Percentiles rank a stretch among this genome's conserved stretches.
These are phyloP conservation scores for Eospalax fontanierii DNA, from an alignment of 2,797 vertebrate species.

Conservation along the genomic window DNA sequence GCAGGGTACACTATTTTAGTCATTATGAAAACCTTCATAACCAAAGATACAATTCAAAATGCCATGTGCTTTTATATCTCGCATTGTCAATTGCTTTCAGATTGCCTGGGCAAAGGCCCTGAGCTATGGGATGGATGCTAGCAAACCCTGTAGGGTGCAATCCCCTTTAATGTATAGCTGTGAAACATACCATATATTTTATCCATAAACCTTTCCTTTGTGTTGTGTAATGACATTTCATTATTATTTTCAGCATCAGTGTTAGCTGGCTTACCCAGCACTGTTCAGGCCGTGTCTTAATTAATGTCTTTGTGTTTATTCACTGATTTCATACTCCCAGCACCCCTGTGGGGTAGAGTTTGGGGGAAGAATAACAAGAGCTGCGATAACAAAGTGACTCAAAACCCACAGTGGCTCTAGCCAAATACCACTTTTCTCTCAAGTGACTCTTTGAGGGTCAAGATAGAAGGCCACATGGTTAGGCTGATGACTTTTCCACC, in stretches of 20 bases:
- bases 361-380: not conserved
- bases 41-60: not conserved
- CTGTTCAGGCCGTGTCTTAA: not conserved
- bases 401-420: accelerated
- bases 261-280: not conserved
- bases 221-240: too few relatives aligned
- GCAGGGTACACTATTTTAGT: slow-evolving; percentile 4
- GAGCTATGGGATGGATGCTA: not conserved
- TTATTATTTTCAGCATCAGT: not conserved
- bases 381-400: not conserved
- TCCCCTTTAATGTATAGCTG: too few relatives aligned
- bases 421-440: not conserved
- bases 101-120: not conserved
- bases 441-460: not conserved
- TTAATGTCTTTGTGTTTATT: not conserved
- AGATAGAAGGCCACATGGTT: not conserved
- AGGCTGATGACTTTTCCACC: not conserved
- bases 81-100: not conserved
- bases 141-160: not conserved
- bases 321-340: not conserved
- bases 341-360: not conserved
- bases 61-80: not conserved
- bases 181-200: not conserved
- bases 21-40: slow-evolving; percentile 9
- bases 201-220: not conserved